Conservation (phyloP, 2,888 invertebrate species). For the Sarcophaga rosellei region DNA sequence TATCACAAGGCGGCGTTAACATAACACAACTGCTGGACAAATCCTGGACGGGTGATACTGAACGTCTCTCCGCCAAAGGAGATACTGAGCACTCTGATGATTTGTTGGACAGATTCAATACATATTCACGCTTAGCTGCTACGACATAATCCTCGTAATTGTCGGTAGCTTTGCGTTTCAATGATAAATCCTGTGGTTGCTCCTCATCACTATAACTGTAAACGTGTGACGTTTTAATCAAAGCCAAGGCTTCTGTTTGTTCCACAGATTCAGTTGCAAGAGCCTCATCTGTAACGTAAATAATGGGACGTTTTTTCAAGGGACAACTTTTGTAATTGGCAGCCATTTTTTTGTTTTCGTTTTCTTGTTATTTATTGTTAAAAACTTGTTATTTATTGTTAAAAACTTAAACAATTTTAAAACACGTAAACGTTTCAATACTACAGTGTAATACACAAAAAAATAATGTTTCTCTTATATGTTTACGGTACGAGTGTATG, state of each 20-base stretch:
- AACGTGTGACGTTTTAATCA: slow-evolving; percentile 70
- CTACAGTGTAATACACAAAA: too few species aligned
- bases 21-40: slow-evolving; percentile 70
- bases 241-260: slow-evolving; percentile 71
- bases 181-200: slow-evolving; percentile 78
- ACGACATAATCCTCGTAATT: slow-evolving; percentile 71
- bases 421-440: slow-evolving; percentile 25
- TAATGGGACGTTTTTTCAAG: slow-evolving; percentile 93
- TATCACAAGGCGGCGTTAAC: slow-evolving; percentile 74
- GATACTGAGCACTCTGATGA: slow-evolving; percentile 50
- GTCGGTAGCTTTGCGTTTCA: slow-evolving; percentile 76
- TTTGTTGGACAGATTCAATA: slow-evolving; percentile 76
- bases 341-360: slow-evolving; percentile 69
- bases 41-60: slow-evolving; percentile 35
- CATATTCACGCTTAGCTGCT: slow-evolving; percentile 76
- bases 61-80: slow-evolving; percentile 15
- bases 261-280: neutral
- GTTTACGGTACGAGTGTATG: slow-evolving; percentile 77
- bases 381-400: slow-evolving; percentile 11
- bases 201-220: slow-evolving; percentile 71
- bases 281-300: slow-evolving; percentile 85
- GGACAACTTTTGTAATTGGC: slow-evolving; percentile 92
- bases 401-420: slow-evolving; percentile 38
- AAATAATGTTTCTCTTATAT: slow-evolving; percentile 27
- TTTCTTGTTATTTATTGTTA: slow-evolving; percentile 27